Conservation (phyloP, 2,888 invertebrate species). For the Agriopis marginaria region DNA sequence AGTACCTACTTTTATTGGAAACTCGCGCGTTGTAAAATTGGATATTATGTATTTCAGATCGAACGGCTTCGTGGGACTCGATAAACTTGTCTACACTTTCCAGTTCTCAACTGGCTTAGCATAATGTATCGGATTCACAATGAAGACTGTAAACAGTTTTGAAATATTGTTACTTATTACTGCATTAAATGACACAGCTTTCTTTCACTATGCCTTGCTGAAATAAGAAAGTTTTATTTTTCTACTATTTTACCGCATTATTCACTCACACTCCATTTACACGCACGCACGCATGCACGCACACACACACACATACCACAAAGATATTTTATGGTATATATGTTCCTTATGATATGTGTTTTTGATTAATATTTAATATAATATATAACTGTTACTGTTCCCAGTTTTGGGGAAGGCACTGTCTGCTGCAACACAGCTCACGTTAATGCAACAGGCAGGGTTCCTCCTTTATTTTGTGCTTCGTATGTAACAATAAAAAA, state of each 20-base stretch:
- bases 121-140: neutral
- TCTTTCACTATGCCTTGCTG: neutral
- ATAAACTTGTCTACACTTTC: constrained; percentile 7
- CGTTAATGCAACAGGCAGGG: too few species aligned
- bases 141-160: neutral
- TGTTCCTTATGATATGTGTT: too few species aligned
- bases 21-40: constrained; percentile 24
- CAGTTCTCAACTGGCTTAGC: constrained; percentile 1
- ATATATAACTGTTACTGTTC: too few species aligned
- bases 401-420: too few species aligned
- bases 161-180: neutral
- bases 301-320: too few species aligned
- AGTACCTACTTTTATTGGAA: constrained; percentile 14
- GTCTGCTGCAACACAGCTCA: too few species aligned
- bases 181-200: neutral
- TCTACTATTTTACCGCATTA: neutral
- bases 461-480: too few species aligned
- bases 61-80: neutral
- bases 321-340: too few species aligned
- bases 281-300: too few species aligned
- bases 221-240: neutral
- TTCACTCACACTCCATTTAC: too few species aligned
- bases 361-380: too few species aligned
- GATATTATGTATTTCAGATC: constrained; percentile 27
- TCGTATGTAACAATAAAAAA: too few species aligned